phyloP scores from a whole-genome alignment of 2,113 vertebrate species.

The Tragulus kanchil region DNA sequence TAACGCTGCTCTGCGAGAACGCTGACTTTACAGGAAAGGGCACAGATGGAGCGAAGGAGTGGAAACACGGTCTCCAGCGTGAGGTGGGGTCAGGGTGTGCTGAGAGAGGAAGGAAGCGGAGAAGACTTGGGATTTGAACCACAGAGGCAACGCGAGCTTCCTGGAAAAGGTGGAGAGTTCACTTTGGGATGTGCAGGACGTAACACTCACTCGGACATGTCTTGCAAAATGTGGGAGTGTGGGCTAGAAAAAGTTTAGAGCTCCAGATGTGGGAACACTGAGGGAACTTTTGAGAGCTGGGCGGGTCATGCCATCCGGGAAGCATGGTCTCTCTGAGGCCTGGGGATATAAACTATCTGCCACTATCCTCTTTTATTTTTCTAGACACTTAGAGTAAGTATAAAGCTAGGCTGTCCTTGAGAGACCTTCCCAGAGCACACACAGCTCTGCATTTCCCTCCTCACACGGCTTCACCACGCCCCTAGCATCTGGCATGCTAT shows the following conservation, averaged over 20 bases:
- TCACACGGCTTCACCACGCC: background rate
- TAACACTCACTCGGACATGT: background rate
- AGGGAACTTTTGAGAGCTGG: background rate
- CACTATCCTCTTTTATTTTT: background rate
- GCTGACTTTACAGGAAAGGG: constrained; percentile 26
- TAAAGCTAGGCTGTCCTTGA: background rate
- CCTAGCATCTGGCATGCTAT: background rate
- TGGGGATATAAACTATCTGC: background rate
- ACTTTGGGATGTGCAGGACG: background rate
- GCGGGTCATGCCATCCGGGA: background rate
- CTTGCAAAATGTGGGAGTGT: background rate
- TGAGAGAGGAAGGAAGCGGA: background rate
- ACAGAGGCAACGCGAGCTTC: background rate
- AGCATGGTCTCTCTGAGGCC: background rate
- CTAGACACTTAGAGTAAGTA: background rate
- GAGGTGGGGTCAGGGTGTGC: background rate
- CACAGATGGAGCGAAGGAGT: background rate
- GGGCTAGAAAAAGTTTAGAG: background rate
- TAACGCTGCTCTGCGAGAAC: constrained; percentile 46
- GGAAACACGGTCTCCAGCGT: fast-evolving
- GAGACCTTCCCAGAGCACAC: background rate
- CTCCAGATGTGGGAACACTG: background rate
- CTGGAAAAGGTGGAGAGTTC: background rate
- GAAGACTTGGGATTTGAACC: background rate
- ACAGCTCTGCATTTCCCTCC: background rate